Evolutionary conservation across 2,888 invertebrate genomes (phyloP).

Genomic region (Microdon myrmicae): DNA sequence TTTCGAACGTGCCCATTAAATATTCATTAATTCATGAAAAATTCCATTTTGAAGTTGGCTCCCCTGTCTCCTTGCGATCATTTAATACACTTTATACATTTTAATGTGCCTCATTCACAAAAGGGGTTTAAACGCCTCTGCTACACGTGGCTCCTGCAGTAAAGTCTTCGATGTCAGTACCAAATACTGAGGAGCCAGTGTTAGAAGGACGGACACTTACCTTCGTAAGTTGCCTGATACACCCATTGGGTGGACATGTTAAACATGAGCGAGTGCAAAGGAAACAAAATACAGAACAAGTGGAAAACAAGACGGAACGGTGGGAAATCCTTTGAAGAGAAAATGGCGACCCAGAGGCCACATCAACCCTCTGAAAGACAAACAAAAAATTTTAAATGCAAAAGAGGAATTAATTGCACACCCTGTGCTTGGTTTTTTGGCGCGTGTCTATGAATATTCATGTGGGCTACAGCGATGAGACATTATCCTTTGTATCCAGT

Average conservation of each 20-base stretch:
- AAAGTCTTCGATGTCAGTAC: slow-evolving; percentile 37
- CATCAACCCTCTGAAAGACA: slow-evolving; percentile 27
- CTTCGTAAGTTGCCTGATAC: slow-evolving; percentile 8
- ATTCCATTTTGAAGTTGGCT: slow-evolving; percentile 32
- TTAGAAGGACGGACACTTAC: slow-evolving; percentile 25
- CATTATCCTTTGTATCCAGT: slow-evolving; percentile 47
- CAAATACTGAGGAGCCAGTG: slow-evolving; percentile 24
- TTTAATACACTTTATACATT: slow-evolving; percentile 39
- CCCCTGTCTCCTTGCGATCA: slow-evolving; percentile 25
- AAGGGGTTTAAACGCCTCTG: slow-evolving; percentile 45
- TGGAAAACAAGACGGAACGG: neutral
- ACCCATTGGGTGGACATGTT: neutral
- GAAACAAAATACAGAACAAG: neutral
- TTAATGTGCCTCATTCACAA: slow-evolving; percentile 43
- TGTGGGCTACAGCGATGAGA: slow-evolving; percentile 52
- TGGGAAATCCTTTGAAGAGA: slow-evolving; percentile 1
- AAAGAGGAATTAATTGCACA: slow-evolving; percentile 55
- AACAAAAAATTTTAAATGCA: slow-evolving; percentile 52
- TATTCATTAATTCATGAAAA: slow-evolving; percentile 42
- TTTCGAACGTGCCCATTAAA: slow-evolving; percentile 11
- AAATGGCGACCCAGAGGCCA: slow-evolving; percentile 20
- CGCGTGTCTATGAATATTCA: slow-evolving; percentile 65
- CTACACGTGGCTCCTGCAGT: slow-evolving; percentile 30
- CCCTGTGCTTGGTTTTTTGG: slow-evolving; percentile 38
- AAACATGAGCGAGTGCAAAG: neutral